Evolutionary conservation across 2,113 vertebrate genomes (phyloP).

Genomic region (Neoarius graeffei): DNA sequence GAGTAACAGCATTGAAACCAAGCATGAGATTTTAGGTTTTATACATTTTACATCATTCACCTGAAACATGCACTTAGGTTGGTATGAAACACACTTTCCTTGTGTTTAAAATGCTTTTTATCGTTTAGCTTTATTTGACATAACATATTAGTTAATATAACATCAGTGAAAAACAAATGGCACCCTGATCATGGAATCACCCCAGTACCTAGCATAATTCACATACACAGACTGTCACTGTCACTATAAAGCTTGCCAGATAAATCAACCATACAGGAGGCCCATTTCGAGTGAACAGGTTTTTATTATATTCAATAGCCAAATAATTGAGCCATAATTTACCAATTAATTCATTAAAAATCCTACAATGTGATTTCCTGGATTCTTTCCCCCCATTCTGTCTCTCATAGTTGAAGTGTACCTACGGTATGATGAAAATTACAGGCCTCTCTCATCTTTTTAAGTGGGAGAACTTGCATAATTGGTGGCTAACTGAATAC

Average conservation of each 20-base stretch:
- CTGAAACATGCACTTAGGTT: not conserved
- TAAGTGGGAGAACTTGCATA: too few species aligned
- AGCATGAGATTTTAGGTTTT: not conserved
- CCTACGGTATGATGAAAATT: too few species aligned
- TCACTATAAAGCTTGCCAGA: not conserved
- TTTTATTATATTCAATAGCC: not conserved
- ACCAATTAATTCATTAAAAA: too few species aligned
- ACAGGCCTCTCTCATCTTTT: too few species aligned
- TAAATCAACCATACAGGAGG: not conserved
- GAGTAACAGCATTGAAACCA: too few species aligned
- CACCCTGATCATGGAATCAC: not conserved
- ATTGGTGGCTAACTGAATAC: too few species aligned
- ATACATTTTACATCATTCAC: not conserved
- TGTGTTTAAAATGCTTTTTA: not conserved
- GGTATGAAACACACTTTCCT: not conserved
- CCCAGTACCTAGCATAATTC: not conserved
- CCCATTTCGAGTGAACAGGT: not conserved
- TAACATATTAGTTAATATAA: not conserved
- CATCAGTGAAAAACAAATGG: not conserved
- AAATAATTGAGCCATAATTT: not conserved
- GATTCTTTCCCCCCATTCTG: too few species aligned
- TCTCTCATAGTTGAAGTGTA: too few species aligned
- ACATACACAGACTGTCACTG: not conserved
- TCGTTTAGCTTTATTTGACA: not conserved
- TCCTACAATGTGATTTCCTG: too few species aligned